These are phyloP conservation scores for Drosophila subsilvestris DNA, from an alignment of 2,888 invertebrate genomes.

Conservation along the genomic window DNA sequence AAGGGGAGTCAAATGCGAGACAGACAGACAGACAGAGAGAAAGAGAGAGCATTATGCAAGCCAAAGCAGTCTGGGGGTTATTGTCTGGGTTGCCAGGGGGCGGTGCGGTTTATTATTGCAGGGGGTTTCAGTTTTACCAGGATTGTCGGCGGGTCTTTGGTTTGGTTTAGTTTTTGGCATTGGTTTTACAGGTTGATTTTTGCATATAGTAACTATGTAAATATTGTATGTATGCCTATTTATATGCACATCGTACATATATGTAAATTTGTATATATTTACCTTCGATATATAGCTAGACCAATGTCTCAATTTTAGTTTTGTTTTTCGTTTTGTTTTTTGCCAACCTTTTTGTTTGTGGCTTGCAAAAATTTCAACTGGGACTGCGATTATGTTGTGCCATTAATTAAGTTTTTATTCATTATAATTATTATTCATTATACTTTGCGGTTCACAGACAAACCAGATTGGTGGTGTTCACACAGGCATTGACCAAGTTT, in stretches of 20 bases:
- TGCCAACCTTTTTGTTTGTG: constrained; percentile 39
- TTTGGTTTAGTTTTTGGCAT: constrained; percentile 9
- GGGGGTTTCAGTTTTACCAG: background rate
- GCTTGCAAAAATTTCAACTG: constrained; percentile 59
- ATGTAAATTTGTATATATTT: background rate
- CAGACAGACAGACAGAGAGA: background rate
- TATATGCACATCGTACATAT: background rate
- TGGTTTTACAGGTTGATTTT: background rate
- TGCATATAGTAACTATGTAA: background rate
- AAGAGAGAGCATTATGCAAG: constrained; percentile 66
- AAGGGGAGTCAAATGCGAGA: background rate
- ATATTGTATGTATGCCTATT: constrained; percentile 10
- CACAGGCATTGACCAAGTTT: constrained; percentile 58
- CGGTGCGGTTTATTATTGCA: constrained; percentile 55
- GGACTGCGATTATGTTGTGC: constrained; percentile 40
- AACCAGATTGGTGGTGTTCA: constrained; percentile 6
- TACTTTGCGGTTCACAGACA: constrained; percentile 35
- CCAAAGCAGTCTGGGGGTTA: constrained; percentile 52
- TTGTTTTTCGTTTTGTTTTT: constrained; percentile 42
- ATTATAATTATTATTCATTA: constrained; percentile 54
- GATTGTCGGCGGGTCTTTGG: background rate
- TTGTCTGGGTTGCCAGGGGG: constrained; percentile 3
- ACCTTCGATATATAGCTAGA: constrained; percentile 59
- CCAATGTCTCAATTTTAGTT: constrained; percentile 47
- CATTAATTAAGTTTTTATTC: constrained; percentile 32